Conservation (phyloP, 2,797 vertebrate genomes). For the Prunella strophiata region DNA sequence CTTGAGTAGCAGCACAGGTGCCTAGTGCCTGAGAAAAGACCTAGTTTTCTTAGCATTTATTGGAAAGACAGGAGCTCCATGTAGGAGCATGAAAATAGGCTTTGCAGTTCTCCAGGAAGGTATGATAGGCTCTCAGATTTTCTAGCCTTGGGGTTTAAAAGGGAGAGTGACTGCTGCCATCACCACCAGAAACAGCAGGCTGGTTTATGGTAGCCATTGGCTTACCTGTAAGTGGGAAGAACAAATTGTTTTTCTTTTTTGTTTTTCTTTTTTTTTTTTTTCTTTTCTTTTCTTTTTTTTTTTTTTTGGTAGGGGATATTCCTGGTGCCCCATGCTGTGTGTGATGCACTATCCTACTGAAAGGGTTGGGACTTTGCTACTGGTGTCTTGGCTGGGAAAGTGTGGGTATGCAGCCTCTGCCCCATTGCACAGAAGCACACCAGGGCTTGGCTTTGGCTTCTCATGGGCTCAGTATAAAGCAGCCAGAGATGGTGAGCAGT, state of each 20-base stretch:
- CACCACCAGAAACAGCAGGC: not conserved
- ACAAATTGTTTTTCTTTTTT: not conserved
- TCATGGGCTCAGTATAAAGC: accelerated
- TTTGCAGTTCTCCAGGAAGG: not conserved
- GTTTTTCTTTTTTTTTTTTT: accelerated
- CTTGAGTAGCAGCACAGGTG: not conserved
- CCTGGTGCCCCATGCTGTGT: not conserved
- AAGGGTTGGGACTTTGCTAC: not conserved
- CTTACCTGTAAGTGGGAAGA: not conserved
- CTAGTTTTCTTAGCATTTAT: not conserved
- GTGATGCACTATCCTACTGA: not conserved
- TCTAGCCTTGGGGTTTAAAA: not conserved
- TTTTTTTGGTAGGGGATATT: not conserved
- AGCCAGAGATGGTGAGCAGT: not conserved
- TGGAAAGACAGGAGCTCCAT: not conserved
- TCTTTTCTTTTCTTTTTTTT: not conserved
- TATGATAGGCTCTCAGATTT: not conserved
- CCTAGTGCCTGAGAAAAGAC: not conserved
- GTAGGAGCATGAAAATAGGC: not conserved
- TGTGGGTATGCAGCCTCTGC: not conserved
- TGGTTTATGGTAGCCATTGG: not conserved
- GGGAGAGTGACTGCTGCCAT: not conserved
- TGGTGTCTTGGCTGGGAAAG: not conserved
- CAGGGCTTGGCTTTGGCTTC: not conserved
- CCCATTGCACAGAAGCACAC: not conserved